Percentiles rank a stretch among this genome's conserved stretches.
These are phyloP conservation scores for Micronisus gabar DNA, from an alignment of 2,113 vertebrate species.

Conservation along the genomic window DNA sequence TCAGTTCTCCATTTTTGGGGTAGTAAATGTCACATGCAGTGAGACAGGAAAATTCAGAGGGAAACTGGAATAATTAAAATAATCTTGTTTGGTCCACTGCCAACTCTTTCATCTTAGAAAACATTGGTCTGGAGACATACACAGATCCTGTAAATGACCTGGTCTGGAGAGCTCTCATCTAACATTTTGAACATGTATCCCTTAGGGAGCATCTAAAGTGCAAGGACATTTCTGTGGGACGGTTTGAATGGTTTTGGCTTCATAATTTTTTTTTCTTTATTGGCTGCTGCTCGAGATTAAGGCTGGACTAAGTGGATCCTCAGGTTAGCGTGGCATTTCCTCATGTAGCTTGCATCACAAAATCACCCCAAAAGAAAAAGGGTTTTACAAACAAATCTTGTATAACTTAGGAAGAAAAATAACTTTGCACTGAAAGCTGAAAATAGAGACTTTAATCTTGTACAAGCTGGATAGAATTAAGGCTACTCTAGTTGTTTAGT, in stretches of 20 bases:
- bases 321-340: neutral
- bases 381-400: neutral
- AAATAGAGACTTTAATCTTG: neutral
- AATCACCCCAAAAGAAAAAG: neutral
- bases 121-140: neutral
- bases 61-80: conserved; percentile 45
- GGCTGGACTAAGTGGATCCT: neutral
- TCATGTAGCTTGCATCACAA: neutral
- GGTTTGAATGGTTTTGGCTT: neutral
- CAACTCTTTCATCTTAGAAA: conserved; percentile 42
- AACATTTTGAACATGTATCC: neutral
- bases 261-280: neutral
- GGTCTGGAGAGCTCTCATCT: neutral
- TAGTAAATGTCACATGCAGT: neutral
- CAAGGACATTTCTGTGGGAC: neutral
- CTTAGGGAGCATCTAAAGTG: neutral
- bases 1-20: neutral
- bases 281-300: neutral
- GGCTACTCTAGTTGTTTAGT: neutral
- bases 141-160: conserved; percentile 2
- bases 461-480: neutral
- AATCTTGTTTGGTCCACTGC: conserved; percentile 13
- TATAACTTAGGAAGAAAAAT: neutral
- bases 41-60: conserved; percentile 13
- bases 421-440: neutral